A percentile compares a stretch with the other conserved stretches of the same genome.
These are phyloP conservation scores for Thalassaphorura encarpata DNA, from an alignment of 1,140 invertebrate genomes.

Conservation along the genomic window DNA sequence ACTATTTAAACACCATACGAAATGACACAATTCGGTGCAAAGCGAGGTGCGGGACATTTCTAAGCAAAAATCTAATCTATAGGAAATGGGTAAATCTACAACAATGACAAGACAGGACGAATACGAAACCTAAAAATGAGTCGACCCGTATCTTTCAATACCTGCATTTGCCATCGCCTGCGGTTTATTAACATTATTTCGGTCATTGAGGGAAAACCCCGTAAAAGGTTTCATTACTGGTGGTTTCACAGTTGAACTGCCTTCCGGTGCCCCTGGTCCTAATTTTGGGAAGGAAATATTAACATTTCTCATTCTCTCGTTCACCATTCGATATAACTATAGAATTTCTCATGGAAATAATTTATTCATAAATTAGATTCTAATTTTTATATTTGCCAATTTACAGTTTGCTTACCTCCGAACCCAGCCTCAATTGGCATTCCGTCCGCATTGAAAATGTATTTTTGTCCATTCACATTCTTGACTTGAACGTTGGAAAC, in stretches of 20 bases:
- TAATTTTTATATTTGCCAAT: not conserved
- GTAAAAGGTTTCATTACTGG: not conserved
- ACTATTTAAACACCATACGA: too few relatives aligned
- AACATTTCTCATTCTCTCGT: not conserved
- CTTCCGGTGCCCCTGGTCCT: not conserved
- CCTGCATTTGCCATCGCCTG: too few relatives aligned
- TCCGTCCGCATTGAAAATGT: not conserved
- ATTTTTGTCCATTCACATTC: constrained; percentile 8
- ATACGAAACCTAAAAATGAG: too few relatives aligned
- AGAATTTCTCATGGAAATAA: too few relatives aligned
- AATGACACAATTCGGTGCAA: too few relatives aligned
- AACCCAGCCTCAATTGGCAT: not conserved
- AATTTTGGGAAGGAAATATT: not conserved
- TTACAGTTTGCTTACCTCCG: not conserved
- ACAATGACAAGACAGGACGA: too few relatives aligned
- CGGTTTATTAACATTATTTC: too few relatives aligned
- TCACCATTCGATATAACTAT: not conserved
- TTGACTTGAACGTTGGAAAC: constrained; percentile 11
- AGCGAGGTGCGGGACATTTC: too few relatives aligned
- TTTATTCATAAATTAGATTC: not conserved
- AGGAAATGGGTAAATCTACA: too few relatives aligned
- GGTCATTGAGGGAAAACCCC: too few relatives aligned
- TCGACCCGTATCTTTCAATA: too few relatives aligned
- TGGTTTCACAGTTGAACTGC: not conserved
- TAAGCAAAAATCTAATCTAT: too few relatives aligned